phyloP scores from a whole-genome alignment of 2,888 invertebrate species.

The Oscheius myriophilus region DNA sequence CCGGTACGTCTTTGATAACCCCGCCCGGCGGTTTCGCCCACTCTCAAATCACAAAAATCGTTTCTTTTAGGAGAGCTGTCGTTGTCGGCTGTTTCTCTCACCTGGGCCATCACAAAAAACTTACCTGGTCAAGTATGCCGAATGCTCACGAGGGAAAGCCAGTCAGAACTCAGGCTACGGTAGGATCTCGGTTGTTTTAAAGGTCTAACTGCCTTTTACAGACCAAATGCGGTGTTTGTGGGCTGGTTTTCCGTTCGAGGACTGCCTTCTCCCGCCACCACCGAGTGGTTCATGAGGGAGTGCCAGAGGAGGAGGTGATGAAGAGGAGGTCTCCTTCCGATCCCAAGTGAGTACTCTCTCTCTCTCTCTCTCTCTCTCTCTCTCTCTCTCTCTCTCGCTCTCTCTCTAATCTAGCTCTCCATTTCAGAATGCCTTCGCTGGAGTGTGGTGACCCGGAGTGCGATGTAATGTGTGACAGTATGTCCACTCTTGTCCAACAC shows the following conservation, averaged over 20 bases:
- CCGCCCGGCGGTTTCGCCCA: too few species aligned
- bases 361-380: background rate
- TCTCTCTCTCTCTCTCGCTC: background rate
- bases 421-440: conserved; percentile 25
- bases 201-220: background rate
- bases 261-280: conserved; percentile 28
- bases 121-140: conserved; percentile 11
- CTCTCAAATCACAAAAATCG: too few species aligned
- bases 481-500: conserved; percentile 38
- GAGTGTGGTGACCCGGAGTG: conserved; percentile 38
- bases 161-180: background rate
- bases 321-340: conserved; percentile 4
- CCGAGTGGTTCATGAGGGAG: conserved; percentile 13
- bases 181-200: background rate
- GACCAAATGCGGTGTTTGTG: conserved; percentile 28
- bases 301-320: background rate
- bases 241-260: conserved; percentile 23
- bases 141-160: background rate
- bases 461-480: conserved; percentile 32
- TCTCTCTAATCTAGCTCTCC: background rate
- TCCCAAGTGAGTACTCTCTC: conserved; percentile 6
- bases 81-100: conserved; percentile 31
- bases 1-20: too few species aligned
- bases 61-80: conserved; percentile 21
- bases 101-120: conserved; percentile 31